Conservation (phyloP, 2,797 vertebrate genomes). For the Echeneis naucrates region DNA sequence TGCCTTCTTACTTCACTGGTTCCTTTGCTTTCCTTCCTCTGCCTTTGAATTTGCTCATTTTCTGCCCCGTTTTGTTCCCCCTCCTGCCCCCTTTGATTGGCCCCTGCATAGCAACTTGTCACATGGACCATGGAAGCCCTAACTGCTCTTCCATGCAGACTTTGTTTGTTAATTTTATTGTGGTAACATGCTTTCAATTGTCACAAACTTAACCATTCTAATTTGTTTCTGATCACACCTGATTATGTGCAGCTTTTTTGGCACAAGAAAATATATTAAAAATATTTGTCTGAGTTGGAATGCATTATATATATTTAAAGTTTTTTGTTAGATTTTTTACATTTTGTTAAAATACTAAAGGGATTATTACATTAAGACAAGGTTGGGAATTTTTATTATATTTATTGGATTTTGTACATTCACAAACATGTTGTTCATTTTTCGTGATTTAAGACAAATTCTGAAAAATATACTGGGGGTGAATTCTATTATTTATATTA, state of each 20-base stretch:
- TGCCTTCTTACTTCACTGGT: constrained; percentile 83
- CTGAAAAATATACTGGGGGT: neutral
- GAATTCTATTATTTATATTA: too few relatives aligned
- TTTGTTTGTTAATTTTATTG: constrained; percentile 28
- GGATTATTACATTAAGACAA: neutral
- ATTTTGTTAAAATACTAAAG: neutral
- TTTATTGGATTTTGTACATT: neutral
- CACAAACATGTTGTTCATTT: too few relatives aligned
- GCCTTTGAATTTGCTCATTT: constrained; percentile 89
- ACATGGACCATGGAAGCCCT: constrained; percentile 59
- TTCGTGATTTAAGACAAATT: too few relatives aligned
- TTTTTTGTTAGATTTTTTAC: neutral
- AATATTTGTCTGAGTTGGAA: neutral
- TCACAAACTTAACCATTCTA: neutral
- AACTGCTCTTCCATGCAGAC: constrained; percentile 51
- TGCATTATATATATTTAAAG: neutral
- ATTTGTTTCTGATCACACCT: constrained; percentile 2
- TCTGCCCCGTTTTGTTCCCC: constrained; percentile 79
- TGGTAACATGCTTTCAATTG: neutral
- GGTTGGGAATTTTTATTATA: neutral
- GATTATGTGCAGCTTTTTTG: constrained; percentile 14
- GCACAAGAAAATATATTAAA: neutral
- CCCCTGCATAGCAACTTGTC: constrained; percentile 76
- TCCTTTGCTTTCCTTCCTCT: constrained; percentile 82
- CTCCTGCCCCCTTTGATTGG: constrained; percentile 63